Conservation (phyloP, 2,113 vertebrate species). For the Sapayoa aenigma region DNA sequence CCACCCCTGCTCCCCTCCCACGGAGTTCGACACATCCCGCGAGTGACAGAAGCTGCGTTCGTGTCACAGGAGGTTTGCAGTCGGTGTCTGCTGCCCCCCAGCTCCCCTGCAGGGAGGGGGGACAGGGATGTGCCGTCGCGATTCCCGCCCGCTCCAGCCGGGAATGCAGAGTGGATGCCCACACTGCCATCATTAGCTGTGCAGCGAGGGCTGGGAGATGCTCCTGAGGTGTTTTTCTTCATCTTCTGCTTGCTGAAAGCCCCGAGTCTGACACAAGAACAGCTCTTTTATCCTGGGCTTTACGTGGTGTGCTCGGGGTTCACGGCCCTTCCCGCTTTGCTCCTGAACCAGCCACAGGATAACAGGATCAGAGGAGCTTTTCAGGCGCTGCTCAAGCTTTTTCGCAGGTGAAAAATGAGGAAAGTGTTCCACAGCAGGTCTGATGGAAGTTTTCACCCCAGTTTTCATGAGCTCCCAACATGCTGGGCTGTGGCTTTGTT, state of each 20-base stretch:
- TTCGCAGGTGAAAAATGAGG: neutral
- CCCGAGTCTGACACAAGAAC: accelerated
- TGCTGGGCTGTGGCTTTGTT: neutral
- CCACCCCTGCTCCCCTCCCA: no score
- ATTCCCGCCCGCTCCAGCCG: no score
- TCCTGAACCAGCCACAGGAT: no score
- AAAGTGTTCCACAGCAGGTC: neutral
- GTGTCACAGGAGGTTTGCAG: neutral
- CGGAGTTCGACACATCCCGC: neutral
- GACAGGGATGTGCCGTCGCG: no score
- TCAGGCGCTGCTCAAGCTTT: neutral
- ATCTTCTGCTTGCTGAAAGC: neutral
- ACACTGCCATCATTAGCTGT: neutral
- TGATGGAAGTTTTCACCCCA: neutral
- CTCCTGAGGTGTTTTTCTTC: neutral
- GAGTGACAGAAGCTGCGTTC: neutral
- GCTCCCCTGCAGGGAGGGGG: no score
- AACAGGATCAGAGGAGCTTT: neutral
- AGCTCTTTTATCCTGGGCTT: neutral
- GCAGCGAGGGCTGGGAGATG: neutral
- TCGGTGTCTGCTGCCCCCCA: no score
- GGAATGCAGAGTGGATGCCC: no score
- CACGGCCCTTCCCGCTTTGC: accelerated
- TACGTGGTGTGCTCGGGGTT: accelerated
- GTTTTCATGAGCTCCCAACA: neutral